Conservation (phyloP, 2,888 invertebrate species). For the Leptopilina myrica region DNA sequence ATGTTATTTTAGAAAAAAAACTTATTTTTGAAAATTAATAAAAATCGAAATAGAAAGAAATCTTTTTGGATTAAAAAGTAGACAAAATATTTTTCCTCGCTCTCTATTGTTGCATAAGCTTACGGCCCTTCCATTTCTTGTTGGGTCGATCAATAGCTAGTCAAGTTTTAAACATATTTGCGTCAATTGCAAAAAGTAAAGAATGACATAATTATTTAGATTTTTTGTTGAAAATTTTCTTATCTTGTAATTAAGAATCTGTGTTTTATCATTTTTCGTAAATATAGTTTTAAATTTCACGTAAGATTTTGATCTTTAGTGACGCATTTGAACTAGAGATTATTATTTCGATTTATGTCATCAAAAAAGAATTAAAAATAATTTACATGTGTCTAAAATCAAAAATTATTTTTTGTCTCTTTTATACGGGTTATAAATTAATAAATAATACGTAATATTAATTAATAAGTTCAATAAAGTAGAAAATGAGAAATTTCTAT, state of each 20-base stretch:
- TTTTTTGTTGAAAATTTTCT: background rate
- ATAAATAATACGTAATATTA: no score
- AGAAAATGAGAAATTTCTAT: no score
- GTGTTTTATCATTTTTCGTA: background rate
- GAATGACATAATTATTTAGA: background rate
- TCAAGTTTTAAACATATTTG: background rate
- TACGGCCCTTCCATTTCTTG: background rate
- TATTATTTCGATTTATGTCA: background rate
- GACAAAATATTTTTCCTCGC: no score
- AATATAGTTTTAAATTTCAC: background rate
- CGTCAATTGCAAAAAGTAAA: background rate
- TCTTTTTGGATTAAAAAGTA: no score
- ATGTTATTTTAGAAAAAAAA: no score
- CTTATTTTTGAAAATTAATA: no score
- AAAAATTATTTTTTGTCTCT: no score
- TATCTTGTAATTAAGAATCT: background rate
- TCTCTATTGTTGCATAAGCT: constrained; percentile 20
- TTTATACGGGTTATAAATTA: no score
- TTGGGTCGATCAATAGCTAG: constrained; percentile 27
- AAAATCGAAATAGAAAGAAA: no score
- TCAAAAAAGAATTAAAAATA: background rate
- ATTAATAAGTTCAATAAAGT: no score
- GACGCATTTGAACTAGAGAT: constrained; percentile 5
- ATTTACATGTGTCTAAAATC: no score
- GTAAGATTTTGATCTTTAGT: background rate